phyloP scores from a whole-genome alignment of 2,113 vertebrate genomes.

The Eurystomus gularis region DNA sequence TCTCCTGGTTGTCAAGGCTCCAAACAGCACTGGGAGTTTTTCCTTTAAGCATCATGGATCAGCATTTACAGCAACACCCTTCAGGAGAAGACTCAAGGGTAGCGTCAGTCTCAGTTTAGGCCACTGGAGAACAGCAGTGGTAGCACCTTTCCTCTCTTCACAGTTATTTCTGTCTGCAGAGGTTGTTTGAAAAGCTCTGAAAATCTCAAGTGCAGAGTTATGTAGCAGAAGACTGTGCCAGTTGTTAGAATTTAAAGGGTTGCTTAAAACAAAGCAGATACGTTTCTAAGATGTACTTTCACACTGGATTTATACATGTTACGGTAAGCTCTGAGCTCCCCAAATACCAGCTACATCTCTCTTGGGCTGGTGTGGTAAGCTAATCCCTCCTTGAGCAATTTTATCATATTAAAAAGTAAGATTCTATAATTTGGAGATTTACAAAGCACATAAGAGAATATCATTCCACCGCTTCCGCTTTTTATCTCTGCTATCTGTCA shows the following conservation, averaged over 20 bases:
- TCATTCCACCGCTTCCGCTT: neutral
- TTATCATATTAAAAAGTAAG: neutral
- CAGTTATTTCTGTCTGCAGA: neutral
- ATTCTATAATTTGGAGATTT: neutral
- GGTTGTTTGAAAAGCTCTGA: neutral
- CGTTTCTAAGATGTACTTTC: neutral
- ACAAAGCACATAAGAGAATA: neutral
- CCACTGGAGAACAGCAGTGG: neutral
- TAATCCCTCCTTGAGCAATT: neutral
- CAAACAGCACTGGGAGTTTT: neutral
- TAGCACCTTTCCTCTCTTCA: neutral
- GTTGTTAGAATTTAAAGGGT: neutral
- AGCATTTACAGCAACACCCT: neutral
- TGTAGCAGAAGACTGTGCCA: neutral
- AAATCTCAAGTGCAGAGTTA: neutral
- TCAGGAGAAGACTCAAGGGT: neutral
- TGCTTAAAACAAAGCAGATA: neutral
- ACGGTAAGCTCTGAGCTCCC: neutral
- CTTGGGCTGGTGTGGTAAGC: neutral
- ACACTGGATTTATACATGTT: neutral
- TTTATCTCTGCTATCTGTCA: neutral
- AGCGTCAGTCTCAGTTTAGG: neutral
- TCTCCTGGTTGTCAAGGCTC: neutral
- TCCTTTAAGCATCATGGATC: neutral
- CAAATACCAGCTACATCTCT: neutral